These are phyloP conservation scores for Vanessa atalanta DNA, from an alignment of 1,140 invertebrate genomes.

Conservation along the genomic window DNA sequence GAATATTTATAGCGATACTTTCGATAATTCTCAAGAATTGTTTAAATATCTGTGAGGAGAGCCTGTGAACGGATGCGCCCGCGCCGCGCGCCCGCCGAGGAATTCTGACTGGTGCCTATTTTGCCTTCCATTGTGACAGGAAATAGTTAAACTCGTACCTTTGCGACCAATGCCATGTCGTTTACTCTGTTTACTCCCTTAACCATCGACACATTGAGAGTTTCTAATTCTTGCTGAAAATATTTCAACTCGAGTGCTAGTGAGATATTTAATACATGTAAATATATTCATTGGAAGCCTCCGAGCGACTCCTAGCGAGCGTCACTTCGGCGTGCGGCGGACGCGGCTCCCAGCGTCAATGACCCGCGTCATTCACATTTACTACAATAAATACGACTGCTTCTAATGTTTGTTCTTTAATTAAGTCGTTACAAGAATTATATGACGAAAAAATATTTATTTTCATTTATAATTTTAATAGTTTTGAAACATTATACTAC, in stretches of 20 bases:
- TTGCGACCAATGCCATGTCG: slow-evolving; percentile 7
- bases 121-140: slow-evolving; percentile 27
- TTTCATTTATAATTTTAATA: too few relatives aligned
- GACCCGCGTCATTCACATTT: slow-evolving; percentile 13
- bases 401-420: not conserved
- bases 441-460: too few relatives aligned
- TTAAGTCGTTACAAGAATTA: not conserved
- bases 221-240: not conserved
- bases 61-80: slow-evolving; percentile 36
- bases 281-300: slow-evolving; percentile 23
- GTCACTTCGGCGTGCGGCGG: not conserved
- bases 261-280: slow-evolving; percentile 23
- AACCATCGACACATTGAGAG: not conserved
- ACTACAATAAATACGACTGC: not conserved
- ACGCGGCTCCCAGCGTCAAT: slow-evolving; percentile 11
- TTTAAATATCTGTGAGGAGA: slow-evolving; percentile 17
- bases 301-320: not conserved
- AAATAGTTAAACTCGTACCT: slow-evolving; percentile 14
- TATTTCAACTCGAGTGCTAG: not conserved
- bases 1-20: slow-evolving; percentile 15
- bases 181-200: not conserved
- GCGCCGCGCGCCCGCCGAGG: slow-evolving; percentile 22
- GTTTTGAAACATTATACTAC: too few relatives aligned
- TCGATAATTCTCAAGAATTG: slow-evolving; percentile 18
- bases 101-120: slow-evolving; percentile 12